Evolutionary conservation across 2,888 invertebrate species (phyloP).

Genomic region (Cosmia pyralina): DNA sequence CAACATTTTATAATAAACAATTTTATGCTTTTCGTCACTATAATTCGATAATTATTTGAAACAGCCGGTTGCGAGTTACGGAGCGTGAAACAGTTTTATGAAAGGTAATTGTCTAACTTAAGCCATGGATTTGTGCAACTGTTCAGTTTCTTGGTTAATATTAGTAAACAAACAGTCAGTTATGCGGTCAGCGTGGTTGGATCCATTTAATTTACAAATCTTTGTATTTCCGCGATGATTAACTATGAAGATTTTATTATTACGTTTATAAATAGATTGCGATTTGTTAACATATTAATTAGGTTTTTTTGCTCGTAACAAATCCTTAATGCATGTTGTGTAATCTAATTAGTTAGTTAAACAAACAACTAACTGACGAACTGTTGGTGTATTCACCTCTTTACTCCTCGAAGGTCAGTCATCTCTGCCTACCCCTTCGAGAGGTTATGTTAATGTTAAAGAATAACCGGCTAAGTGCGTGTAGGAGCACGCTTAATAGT

Average conservation of each 20-base stretch:
- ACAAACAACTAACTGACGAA: background rate
- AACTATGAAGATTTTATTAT: conserved; percentile 5
- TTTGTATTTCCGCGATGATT: conserved; percentile 40
- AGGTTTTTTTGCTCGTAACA: background rate
- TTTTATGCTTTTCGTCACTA: conserved; percentile 70
- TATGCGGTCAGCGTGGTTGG: conserved; percentile 47
- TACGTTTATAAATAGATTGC: conserved; percentile 1
- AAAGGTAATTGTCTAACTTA: conserved; percentile 64
- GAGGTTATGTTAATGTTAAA: background rate
- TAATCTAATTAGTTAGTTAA: background rate
- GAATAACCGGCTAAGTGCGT: no score
- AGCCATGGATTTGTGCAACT: conserved; percentile 63
- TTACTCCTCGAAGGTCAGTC: background rate
- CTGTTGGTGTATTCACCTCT: background rate
- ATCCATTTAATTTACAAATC: conserved; percentile 28
- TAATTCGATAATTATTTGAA: conserved; percentile 64
- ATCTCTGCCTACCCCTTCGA: background rate
- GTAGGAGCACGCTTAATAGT: no score
- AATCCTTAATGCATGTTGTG: background rate
- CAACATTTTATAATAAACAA: conserved; percentile 56
- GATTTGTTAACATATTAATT: background rate
- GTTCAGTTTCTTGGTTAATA: conserved; percentile 57
- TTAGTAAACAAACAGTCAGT: conserved; percentile 59
- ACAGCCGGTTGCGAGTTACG: conserved; percentile 60
- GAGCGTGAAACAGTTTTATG: conserved; percentile 69